phyloP scores from a whole-genome alignment of 2,113 vertebrate species.

The Oreochromis spilurus region DNA sequence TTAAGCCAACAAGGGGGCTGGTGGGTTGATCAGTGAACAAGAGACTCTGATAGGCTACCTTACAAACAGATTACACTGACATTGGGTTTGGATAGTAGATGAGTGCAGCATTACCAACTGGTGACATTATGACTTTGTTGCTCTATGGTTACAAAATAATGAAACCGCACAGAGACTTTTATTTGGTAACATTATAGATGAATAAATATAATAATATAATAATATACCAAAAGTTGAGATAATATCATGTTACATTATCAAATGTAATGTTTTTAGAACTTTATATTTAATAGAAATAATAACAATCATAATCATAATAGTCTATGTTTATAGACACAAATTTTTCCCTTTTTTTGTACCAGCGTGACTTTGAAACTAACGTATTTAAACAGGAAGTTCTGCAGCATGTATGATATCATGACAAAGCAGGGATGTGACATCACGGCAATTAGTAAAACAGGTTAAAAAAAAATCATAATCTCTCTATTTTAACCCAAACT shows the following conservation, averaged over 20 bases:
- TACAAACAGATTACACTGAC: background rate
- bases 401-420: background rate
- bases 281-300: background rate
- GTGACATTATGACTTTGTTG: background rate
- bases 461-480: background rate
- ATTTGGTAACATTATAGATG: background rate
- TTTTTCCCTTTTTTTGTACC: accelerated
- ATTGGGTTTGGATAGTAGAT: background rate
- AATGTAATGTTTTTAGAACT: accelerated
- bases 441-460: background rate
- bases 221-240: background rate
- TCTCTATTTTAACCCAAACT: background rate
- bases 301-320: background rate
- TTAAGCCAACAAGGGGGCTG: background rate
- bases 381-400: background rate
- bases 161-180: accelerated
- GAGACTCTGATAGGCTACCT: background rate
- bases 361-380: background rate
- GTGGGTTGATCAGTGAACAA: background rate
- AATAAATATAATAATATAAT: no score
- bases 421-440: background rate
- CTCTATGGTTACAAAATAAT: background rate
- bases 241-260: background rate
- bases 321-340: accelerated
- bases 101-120: accelerated